Percentiles rank a stretch among this genome's conserved stretches.
Conservation (phyloP, 2,888 invertebrate genomes). For the Synanthedon vespiformis region DNA sequence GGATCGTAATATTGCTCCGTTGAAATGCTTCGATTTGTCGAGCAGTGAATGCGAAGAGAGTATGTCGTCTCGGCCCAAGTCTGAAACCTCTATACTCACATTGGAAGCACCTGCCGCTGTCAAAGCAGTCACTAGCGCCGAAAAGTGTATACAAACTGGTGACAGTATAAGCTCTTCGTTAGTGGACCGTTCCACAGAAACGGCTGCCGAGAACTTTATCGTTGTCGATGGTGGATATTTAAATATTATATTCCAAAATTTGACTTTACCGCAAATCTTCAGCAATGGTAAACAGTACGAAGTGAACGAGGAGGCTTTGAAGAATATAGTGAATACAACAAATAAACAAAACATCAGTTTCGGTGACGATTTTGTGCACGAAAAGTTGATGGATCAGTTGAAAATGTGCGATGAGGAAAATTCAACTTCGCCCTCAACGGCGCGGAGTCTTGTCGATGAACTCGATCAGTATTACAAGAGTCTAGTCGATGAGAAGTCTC, state of each 20-base stretch:
- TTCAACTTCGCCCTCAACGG: conserved; percentile 47
- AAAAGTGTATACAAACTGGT: conserved; percentile 51
- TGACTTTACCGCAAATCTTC: conserved; percentile 51
- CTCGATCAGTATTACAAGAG: conserved; percentile 52
- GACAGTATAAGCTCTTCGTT: conserved; percentile 18
- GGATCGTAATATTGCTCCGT: conserved; percentile 39
- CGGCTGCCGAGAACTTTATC: conserved; percentile 41
- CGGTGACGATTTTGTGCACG: conserved; percentile 27
- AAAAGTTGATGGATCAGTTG: conserved; percentile 41
- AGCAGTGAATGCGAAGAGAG: conserved; percentile 57
- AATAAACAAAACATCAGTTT: conserved; percentile 23
- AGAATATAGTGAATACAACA: conserved; percentile 41
- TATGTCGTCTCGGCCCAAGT: conserved; percentile 11
- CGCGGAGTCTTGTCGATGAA: conserved; percentile 56
- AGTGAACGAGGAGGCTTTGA: conserved; percentile 55
- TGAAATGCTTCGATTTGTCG: conserved; percentile 59
- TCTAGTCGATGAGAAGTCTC: conserved; percentile 14
- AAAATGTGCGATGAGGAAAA: conserved; percentile 35
- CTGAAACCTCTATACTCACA: background rate
- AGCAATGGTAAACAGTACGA: conserved; percentile 54
- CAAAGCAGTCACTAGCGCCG: conserved; percentile 23
- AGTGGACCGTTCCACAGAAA: conserved; percentile 22
- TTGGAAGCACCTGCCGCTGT: background rate
- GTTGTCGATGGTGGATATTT: conserved; percentile 55
- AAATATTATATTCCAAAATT: conserved; percentile 52